Evolutionary conservation across 2,888 invertebrate genomes (phyloP).

Genomic region (Melieria picta): DNA sequence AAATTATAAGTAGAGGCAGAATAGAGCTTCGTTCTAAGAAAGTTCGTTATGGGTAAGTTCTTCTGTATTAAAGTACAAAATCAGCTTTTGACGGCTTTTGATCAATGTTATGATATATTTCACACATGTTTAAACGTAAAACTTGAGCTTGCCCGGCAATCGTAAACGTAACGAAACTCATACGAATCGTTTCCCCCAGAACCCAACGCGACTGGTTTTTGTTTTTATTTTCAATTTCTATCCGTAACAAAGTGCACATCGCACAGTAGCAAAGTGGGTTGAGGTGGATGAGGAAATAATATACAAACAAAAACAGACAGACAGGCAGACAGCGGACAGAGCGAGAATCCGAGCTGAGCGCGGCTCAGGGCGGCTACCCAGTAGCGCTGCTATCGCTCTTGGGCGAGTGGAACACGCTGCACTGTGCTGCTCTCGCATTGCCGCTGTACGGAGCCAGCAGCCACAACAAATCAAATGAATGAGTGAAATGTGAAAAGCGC

Average conservation of each 20-base stretch:
- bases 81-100: too few relatives aligned
- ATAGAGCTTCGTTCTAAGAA: too few relatives aligned
- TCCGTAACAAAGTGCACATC: background rate
- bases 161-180: too few relatives aligned
- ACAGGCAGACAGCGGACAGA: background rate
- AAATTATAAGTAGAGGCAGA: too few relatives aligned
- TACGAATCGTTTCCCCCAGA: too few relatives aligned
- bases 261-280: background rate
- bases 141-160: too few relatives aligned
- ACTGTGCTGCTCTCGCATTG: background rate
- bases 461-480: background rate
- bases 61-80: too few relatives aligned
- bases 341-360: background rate
- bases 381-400: background rate
- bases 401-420: background rate
- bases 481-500: background rate
- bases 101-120: too few relatives aligned
- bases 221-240: background rate
- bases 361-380: background rate
- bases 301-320: background rate
- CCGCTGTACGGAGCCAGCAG: background rate
- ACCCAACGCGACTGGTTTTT: background rate
- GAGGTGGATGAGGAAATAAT: too few relatives aligned
- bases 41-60: too few relatives aligned
- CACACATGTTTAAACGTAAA: too few relatives aligned